A percentile compares a stretch with the other conserved stretches of the same genome.
phyloP scores from a whole-genome alignment of 1,140 invertebrate species.

The Thereuonema tuberculata region DNA sequence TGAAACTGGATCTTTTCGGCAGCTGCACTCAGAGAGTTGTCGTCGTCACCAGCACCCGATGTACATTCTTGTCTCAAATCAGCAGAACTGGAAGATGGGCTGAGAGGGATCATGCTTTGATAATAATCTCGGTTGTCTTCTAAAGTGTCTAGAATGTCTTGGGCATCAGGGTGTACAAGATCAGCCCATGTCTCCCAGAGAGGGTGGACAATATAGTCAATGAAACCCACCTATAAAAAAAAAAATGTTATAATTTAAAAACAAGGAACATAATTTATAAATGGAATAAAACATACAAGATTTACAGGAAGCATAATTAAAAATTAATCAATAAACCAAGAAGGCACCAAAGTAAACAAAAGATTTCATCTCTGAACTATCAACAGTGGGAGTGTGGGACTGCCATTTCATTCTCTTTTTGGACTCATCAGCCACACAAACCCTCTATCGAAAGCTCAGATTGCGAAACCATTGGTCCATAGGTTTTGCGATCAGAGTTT shows the following conservation, averaged over 20 bases:
- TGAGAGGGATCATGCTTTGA: conserved; percentile 53
- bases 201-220: conserved; percentile 98
- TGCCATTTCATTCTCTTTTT: too few species aligned
- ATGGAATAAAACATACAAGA: too few species aligned
- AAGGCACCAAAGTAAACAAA: too few species aligned
- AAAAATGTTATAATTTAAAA: neutral
- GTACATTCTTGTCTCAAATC: conserved; percentile 26
- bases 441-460: too few species aligned
- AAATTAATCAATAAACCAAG: too few species aligned
- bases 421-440: too few species aligned
- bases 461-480: too few species aligned
- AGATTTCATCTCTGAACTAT: too few species aligned
- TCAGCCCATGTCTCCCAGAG: conserved; percentile 99
- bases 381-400: too few species aligned
- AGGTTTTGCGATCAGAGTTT: too few species aligned
- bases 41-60: conserved; percentile 11
- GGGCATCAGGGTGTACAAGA: conserved; percentile 94
- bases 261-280: too few species aligned
- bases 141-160: conserved; percentile 91
- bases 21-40: conserved; percentile 17
- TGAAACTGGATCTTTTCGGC: conserved; percentile 33
- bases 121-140: conserved; percentile 99
- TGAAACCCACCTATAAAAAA: conserved; percentile 75
- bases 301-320: too few species aligned
- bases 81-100: conserved; percentile 32